Evolutionary conservation across 1,140 invertebrate species (phyloP), one percentile per base, ranked within the genome.

Genomic region (Oedothorax gibbosus): DNA sequence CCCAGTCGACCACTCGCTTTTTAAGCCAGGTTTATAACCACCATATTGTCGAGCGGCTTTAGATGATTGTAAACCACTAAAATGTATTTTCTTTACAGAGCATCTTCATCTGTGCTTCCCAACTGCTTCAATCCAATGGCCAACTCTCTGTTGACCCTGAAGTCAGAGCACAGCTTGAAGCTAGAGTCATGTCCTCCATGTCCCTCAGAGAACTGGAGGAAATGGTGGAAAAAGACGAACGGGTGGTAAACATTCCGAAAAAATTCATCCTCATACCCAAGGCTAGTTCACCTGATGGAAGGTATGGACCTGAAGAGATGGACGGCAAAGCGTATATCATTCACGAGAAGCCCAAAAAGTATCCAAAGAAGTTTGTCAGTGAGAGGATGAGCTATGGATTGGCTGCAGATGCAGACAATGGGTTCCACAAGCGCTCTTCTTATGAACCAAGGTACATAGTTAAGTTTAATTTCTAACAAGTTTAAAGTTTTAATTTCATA

Each of bases 151-250:
- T 71, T 0, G 81, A 84, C 35, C 64, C 73, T 8, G 75, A 78
- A 62, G 65, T 78, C 11, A 60, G 75, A 35, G 73, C 83, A 2
- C 73, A 64, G 10, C 15, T 85, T 21, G 83, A 85, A 71, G 83
- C 60, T 1, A 85, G 71, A 51, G 83, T 78, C 0, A 85, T 85
- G n/a, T 71, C 72, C 14, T 85, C 83, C 9, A 72, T 85, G 75
- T 78, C 83, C 2, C 9, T 85, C 35, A 78, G 78, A 69, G 83
- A 85, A 7, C 65, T 85, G 0, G 83, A 85, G 35, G 53, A n/a
- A 9, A 77, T 85, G 73, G 83, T 85, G 0, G 83, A 85, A 53
- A 78, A 72, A 10, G 75, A 77, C 10, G 75, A 85, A 54, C 12
- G 83, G 35, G 73, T 85, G 10, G 7, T 68, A 11, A 78, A 68